Evolutionary conservation across 1,140 invertebrate genomes (phyloP).

Genomic region (Leucophenga varia): DNA sequence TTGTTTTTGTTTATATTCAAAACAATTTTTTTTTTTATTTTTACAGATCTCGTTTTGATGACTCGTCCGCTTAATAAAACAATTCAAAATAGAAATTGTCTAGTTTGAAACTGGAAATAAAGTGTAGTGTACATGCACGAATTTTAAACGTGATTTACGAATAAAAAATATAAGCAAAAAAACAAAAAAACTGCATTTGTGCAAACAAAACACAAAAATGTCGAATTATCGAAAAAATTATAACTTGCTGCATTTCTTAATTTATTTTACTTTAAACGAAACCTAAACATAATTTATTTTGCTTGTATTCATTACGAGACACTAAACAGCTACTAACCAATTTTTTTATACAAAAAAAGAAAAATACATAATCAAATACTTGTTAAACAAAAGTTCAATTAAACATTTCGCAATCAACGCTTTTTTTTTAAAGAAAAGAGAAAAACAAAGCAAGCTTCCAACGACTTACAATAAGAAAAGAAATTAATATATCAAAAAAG

Average conservation of each 20-base stretch:
- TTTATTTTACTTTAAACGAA: slow-evolving; percentile 2
- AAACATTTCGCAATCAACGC: too few relatives aligned
- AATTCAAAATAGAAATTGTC: too few relatives aligned
- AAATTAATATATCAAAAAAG: not conserved
- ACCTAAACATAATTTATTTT: not conserved
- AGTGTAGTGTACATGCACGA: not conserved
- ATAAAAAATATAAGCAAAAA: not conserved
- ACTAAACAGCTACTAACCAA: not conserved
- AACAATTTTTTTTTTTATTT: not conserved
- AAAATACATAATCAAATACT: slow-evolving; percentile 19
- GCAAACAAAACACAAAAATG: slow-evolving; percentile 13
- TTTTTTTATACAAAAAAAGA: slow-evolving; percentile 16
- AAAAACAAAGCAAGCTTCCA: too few relatives aligned
- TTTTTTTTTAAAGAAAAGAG: too few relatives aligned
- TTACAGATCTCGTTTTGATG: slow-evolving; percentile 26
- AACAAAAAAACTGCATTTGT: not conserved
- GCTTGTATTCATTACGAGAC: too few relatives aligned
- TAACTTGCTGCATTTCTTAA: slow-evolving; percentile 8
- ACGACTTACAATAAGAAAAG: slow-evolving; percentile 1
- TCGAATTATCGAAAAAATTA: slow-evolving; percentile 27
- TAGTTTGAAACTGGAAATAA: too few relatives aligned
- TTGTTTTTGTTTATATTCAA: too few relatives aligned
- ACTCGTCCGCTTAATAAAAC: too few relatives aligned
- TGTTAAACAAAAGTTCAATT: not conserved
- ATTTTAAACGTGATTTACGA: slow-evolving; percentile 9